phyloP scores from a whole-genome alignment of 2,888 invertebrate genomes.

The Myopa tessellatipennis region DNA sequence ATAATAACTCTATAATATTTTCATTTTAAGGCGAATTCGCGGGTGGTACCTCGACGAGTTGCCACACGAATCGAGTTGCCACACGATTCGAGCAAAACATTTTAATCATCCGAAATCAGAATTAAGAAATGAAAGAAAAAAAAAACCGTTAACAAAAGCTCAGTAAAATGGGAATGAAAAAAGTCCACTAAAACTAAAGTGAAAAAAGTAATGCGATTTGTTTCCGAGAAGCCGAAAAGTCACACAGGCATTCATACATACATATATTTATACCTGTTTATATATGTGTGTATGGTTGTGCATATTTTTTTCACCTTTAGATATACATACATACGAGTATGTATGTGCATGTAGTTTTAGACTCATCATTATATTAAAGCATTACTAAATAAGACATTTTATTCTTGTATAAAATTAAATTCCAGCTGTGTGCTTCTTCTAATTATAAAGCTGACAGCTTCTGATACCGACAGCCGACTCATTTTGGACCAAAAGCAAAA shows the following conservation, averaged over 20 bases:
- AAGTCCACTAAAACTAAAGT: not conserved
- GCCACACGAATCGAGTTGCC: not conserved
- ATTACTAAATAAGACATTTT: conserved; percentile 29
- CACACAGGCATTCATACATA: not conserved
- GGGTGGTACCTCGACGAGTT: conserved; percentile 17
- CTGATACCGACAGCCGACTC: not conserved
- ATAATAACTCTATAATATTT: conserved; percentile 15
- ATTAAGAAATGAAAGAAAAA: conserved; percentile 2
- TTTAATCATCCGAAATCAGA: conserved; percentile 20
- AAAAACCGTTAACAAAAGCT: not conserved
- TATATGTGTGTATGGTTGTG: too few species aligned
- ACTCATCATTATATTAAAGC: conserved; percentile 17
- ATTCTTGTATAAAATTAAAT: conserved; percentile 21
- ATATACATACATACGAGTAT: not conserved
- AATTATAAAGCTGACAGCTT: conserved; percentile 2
- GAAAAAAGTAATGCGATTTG: conserved; percentile 31
- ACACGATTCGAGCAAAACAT: not conserved
- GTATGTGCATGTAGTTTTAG: not conserved
- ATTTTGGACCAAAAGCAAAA: not conserved
- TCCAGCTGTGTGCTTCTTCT: conserved; percentile 27
- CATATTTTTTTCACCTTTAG: too few species aligned
- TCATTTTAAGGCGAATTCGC: not conserved
- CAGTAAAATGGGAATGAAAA: not conserved
- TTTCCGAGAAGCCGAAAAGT: conserved; percentile 18
- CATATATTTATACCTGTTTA: conserved; percentile 1